Percentiles rank a stretch among this genome's conserved stretches.
Evolutionary conservation across 2,797 vertebrate species (phyloP).

Genomic region (Remorina albescens): DNA sequence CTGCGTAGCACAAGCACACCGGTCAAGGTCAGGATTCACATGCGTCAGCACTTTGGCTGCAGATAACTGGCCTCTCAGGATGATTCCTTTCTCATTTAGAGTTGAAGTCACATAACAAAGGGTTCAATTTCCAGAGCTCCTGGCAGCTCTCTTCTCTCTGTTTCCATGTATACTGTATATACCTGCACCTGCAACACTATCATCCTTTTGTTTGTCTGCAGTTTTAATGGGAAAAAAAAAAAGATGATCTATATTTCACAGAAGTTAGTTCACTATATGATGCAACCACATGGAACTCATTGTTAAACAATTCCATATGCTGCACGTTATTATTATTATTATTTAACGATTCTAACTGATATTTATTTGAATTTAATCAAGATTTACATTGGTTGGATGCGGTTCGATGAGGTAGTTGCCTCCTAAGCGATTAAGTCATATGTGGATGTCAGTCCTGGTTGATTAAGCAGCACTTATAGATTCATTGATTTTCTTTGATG

Average conservation of each 20-base stretch:
- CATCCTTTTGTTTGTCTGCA: neutral
- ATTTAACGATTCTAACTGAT: no score
- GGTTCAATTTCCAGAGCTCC: neutral
- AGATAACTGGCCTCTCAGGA: slow-evolving; percentile 45
- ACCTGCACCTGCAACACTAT: neutral
- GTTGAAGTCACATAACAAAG: slow-evolving; percentile 12
- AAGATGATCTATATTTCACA: no score
- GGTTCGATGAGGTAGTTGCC: no score
- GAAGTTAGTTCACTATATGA: no score
- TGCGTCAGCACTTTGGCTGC: slow-evolving; percentile 13
- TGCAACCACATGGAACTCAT: no score
- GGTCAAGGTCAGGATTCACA: slow-evolving; percentile 1
- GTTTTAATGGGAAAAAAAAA: no score
- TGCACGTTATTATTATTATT: no score
- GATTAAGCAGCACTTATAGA: neutral
- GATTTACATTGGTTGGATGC: no score
- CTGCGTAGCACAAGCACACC: neutral
- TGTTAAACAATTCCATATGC: no score
- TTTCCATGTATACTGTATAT: no score
- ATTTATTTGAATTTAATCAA: no score
- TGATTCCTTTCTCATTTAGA: slow-evolving; percentile 5
- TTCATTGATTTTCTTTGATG: no score
- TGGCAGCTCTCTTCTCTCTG: slow-evolving; percentile 12
- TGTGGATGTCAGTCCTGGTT: neutral
- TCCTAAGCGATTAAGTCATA: neutral